Evolutionary conservation across 2,113 vertebrate species (phyloP).

Genomic region (Coptodon rendalli): DNA sequence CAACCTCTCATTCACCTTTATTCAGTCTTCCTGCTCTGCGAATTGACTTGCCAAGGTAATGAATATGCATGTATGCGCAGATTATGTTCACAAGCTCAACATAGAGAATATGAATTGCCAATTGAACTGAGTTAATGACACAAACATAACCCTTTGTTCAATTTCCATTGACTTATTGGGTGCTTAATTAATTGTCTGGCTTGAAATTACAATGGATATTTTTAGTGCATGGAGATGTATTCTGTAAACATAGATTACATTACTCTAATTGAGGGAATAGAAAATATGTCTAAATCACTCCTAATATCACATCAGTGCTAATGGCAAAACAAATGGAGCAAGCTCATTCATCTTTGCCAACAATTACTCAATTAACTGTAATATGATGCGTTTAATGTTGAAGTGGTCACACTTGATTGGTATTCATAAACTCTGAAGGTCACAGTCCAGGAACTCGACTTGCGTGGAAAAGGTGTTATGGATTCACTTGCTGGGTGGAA

Average conservation of each 20-base stretch:
- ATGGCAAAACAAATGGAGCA: slow-evolving; percentile 36
- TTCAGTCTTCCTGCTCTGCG: slow-evolving; percentile 26
- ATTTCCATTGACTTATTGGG: slow-evolving; percentile 51
- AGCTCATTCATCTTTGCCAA: slow-evolving; percentile 32
- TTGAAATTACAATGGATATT: slow-evolving; percentile 52
- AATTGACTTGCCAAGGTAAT: slow-evolving; percentile 37
- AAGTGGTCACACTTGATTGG: slow-evolving; percentile 22
- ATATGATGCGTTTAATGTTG: not conserved
- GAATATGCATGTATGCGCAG: slow-evolving; percentile 47
- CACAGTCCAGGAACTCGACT: slow-evolving; percentile 25
- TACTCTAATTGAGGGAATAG: slow-evolving; percentile 47
- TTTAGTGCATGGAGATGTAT: slow-evolving; percentile 26
- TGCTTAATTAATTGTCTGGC: slow-evolving; percentile 54
- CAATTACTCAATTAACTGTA: slow-evolving; percentile 42
- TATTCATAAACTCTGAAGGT: slow-evolving; percentile 54
- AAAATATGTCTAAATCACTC: slow-evolving; percentile 45
- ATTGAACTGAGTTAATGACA: slow-evolving; percentile 62
- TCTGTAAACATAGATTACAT: slow-evolving; percentile 58
- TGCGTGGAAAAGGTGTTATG: slow-evolving; percentile 28
- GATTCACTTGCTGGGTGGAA: slow-evolving; percentile 24
- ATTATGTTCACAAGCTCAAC: slow-evolving; percentile 53
- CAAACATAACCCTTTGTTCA: slow-evolving; percentile 63
- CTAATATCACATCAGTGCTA: slow-evolving; percentile 38
- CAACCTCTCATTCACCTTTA: slow-evolving; percentile 49
- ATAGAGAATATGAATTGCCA: slow-evolving; percentile 60